Percentiles rank a stretch among this genome's conserved stretches.
Conservation (phyloP, 2,797 vertebrate genomes). For the Pantherophis vulpinus region DNA sequence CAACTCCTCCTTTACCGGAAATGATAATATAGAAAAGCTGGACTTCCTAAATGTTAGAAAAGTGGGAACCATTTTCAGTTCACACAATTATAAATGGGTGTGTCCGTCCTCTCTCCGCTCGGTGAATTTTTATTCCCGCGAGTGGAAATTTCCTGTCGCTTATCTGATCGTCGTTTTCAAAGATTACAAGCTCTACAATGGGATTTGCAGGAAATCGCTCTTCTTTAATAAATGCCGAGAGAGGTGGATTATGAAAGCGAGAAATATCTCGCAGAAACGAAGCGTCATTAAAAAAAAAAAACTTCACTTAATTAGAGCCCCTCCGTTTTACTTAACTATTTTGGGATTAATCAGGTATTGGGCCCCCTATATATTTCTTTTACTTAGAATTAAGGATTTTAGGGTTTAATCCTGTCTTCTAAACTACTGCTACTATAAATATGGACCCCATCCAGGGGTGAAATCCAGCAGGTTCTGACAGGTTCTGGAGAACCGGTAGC, state of each 20-base stretch:
- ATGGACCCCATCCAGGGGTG: no score
- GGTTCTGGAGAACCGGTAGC: no score
- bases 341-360: neutral
- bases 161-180: slow-evolving; percentile 31
- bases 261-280: neutral
- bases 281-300: accelerated
- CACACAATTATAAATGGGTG: slow-evolving; percentile 9
- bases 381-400: no score
- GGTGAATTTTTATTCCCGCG: slow-evolving; percentile 35
- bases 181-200: slow-evolving; percentile 9
- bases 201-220: slow-evolving; percentile 8
- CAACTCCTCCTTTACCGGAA: slow-evolving; percentile 27
- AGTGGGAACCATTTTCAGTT: slow-evolving; percentile 52
- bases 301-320: neutral
- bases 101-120: neutral
- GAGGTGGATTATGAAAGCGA: slow-evolving; percentile 4
- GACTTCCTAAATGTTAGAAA: slow-evolving; percentile 27
- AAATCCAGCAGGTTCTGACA: no score
- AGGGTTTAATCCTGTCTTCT: no score
- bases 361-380: neutral
- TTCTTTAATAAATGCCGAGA: neutral
- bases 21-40: slow-evolving; percentile 28
- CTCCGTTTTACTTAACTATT: neutral
- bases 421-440: no score
- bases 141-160: slow-evolving; percentile 16